Conservation (phyloP, 2,888 invertebrate species). For the Sinopyrophorus schimmeli region DNA sequence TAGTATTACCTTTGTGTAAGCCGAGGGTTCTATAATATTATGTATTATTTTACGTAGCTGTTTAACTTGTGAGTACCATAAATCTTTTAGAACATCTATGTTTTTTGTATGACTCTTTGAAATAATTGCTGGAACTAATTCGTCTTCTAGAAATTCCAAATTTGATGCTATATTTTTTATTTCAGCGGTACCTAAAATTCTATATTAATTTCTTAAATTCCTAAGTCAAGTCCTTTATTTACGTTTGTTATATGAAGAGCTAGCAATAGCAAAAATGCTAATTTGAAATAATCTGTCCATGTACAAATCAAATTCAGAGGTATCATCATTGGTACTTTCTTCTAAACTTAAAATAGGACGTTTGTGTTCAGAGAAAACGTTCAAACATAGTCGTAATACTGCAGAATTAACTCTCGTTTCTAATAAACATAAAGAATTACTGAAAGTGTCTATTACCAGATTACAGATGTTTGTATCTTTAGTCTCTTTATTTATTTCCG, state of each 20-base stretch:
- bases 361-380: slow-evolving; percentile 50
- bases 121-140: slow-evolving; percentile 65
- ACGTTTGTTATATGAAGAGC: slow-evolving; percentile 57
- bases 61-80: slow-evolving; percentile 65
- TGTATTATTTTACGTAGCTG: slow-evolving; percentile 63
- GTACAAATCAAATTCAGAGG: slow-evolving; percentile 69
- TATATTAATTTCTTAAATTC: slow-evolving; percentile 6
- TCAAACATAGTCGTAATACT: slow-evolving; percentile 62
- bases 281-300: slow-evolving; percentile 71
- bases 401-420: slow-evolving; percentile 70
- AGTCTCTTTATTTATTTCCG: slow-evolving; percentile 55
- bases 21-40: slow-evolving; percentile 69
- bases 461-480: slow-evolving; percentile 59
- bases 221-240: slow-evolving; percentile 2
- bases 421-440: slow-evolving; percentile 64
- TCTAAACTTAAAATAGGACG: slow-evolving; percentile 37
- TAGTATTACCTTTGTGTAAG: slow-evolving; percentile 64
- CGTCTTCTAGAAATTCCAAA: slow-evolving; percentile 68
- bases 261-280: slow-evolving; percentile 71
- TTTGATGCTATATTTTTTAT: slow-evolving; percentile 68
- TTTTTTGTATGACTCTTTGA: slow-evolving; percentile 59
- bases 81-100: slow-evolving; percentile 58
- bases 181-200: slow-evolving; percentile 60
- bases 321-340: slow-evolving; percentile 31
- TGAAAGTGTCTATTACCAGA: slow-evolving; percentile 63